Evolutionary conservation across 2,888 invertebrate genomes (phyloP).

Genomic region (Sipunculus nudus): DNA sequence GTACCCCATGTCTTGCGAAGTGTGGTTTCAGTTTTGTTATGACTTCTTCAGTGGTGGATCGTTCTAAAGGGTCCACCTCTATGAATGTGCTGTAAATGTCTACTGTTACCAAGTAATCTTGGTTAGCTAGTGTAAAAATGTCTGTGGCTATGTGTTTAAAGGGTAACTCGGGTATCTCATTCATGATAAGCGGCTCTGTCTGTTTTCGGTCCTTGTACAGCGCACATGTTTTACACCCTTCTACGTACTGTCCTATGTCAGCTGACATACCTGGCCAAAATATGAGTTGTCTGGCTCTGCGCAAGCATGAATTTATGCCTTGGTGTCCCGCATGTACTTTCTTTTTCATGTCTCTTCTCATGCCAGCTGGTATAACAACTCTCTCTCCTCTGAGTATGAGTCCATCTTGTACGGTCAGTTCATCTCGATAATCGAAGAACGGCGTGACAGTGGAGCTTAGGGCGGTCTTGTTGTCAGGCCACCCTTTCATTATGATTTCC

Average conservation of each 20-base stretch:
- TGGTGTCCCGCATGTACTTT: too few relatives aligned
- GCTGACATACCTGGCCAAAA: constrained; percentile 3
- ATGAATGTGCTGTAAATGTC: constrained; percentile 36
- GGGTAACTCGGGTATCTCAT: constrained; percentile 28
- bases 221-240: constrained; percentile 3
- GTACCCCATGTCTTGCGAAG: constrained; percentile 28
- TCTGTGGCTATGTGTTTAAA: constrained; percentile 36
- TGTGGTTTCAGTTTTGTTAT: constrained; percentile 18
- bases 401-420: too few relatives aligned
- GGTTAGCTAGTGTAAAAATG: constrained; percentile 25
- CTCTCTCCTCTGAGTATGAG: too few relatives aligned
- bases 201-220: background rate
- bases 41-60: constrained; percentile 22
- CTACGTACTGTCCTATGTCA: constrained; percentile 1
- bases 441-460: too few relatives aligned
- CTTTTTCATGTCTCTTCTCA: too few relatives aligned
- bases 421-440: too few relatives aligned
- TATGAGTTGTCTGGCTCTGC: background rate
- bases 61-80: constrained; percentile 26
- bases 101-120: constrained; percentile 34
- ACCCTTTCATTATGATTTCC: too few relatives aligned
- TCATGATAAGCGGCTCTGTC: constrained; percentile 19
- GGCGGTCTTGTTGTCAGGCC: too few relatives aligned
- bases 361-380: too few relatives aligned
- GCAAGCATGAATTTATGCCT: too few relatives aligned